These are phyloP conservation scores for Malurus leucopterus DNA, from an alignment of 2,797 vertebrate genomes.

Conservation along the genomic window DNA sequence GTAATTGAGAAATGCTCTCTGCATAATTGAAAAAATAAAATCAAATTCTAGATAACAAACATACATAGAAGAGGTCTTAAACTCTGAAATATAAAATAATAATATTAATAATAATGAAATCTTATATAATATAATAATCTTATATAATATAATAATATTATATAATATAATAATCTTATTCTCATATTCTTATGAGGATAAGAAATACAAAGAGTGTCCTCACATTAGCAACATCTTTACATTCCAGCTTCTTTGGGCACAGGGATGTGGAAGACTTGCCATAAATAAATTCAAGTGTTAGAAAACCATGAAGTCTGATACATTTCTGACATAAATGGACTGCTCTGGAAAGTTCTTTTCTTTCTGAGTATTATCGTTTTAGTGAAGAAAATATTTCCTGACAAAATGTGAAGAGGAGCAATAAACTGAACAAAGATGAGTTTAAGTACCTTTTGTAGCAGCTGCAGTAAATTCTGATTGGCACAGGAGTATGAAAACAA, in stretches of 20 bases:
- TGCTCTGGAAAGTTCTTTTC: not conserved
- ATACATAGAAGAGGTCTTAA: not conserved
- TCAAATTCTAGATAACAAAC: not conserved
- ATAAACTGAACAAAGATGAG: not conserved
- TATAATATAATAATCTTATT: no score
- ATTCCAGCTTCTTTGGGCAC: not conserved
- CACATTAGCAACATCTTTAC: not conserved
- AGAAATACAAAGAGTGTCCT: not conserved
- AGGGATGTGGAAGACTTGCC: not conserved
- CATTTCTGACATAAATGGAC: not conserved
- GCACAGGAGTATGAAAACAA: not conserved
- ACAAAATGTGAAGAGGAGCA: not conserved
- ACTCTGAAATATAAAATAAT: not conserved
- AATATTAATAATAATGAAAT: no score
- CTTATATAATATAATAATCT: no score
- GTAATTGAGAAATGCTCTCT: not conserved
- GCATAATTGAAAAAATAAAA: not conserved
- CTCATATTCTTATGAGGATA: not conserved
- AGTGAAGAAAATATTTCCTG: not conserved
- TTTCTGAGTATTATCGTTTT: not conserved
- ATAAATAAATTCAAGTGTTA: not conserved
- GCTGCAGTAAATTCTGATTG: not conserved
- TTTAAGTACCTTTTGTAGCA: not conserved
- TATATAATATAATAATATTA: no score
- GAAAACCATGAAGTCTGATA: not conserved